These are phyloP conservation scores for Pangasianodon hypophthalmus DNA, from an alignment of 2,113 vertebrate species.

Conservation along the genomic window DNA sequence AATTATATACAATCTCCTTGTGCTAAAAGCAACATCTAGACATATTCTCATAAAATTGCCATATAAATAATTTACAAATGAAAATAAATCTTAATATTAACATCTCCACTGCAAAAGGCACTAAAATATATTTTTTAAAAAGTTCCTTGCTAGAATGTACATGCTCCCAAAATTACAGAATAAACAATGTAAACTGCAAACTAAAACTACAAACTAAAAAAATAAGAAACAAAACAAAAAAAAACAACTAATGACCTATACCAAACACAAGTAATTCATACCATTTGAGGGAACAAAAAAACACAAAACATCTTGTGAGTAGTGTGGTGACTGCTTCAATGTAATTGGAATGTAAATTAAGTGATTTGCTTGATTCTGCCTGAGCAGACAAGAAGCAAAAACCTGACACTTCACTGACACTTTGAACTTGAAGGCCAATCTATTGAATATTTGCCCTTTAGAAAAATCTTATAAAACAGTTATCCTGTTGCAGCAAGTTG, in stretches of 20 bases:
- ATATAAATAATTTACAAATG: constrained; percentile 96
- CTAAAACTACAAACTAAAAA: constrained; percentile 35
- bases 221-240: neutral
- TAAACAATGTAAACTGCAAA: constrained; percentile 41
- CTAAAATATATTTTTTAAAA: constrained; percentile 54
- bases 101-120: constrained; percentile 75
- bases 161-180: constrained; percentile 34
- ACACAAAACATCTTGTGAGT: constrained; percentile 39
- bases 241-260: constrained; percentile 7
- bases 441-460: neutral
- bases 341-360: neutral
- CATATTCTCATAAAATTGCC: constrained; percentile 62
- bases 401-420: neutral
- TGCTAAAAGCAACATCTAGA: constrained; percentile 72
- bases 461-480: constrained; percentile 59
- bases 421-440: neutral
- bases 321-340: constrained; percentile 7
- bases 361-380: neutral
- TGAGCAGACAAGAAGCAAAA: neutral
- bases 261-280: too few species aligned
- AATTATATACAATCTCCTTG: constrained; percentile 92
- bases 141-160: constrained; percentile 50
- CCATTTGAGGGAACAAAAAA: neutral
- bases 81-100: constrained; percentile 93
- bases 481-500: constrained; percentile 35